phyloP scores from a whole-genome alignment of 2,888 invertebrate species.

The Eulithis prunata region DNA sequence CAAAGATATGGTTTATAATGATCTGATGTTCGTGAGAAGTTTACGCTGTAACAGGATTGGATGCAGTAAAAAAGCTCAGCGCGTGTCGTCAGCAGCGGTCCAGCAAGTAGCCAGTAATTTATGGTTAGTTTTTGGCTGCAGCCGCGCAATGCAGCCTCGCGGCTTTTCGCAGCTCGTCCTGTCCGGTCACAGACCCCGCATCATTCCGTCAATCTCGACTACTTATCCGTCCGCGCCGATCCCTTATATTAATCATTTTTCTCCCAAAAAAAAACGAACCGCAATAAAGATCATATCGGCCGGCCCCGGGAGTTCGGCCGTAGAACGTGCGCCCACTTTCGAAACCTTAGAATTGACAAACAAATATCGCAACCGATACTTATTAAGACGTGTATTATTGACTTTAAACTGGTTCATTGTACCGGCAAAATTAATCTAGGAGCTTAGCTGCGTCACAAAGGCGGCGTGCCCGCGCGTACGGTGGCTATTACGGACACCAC shows the following conservation, averaged over 20 bases:
- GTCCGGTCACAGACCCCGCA: constrained; percentile 80
- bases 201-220: constrained; percentile 80
- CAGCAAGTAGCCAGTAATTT: constrained; percentile 83
- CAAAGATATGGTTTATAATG: constrained; percentile 69
- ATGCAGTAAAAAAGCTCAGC: constrained; percentile 71
- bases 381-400: constrained; percentile 76
- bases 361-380: constrained; percentile 77
- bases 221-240: constrained; percentile 80
- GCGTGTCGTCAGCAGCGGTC: constrained; percentile 77
- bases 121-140: constrained; percentile 84
- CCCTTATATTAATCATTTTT: constrained; percentile 80
- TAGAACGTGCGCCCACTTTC: constrained; percentile 60
- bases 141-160: constrained; percentile 79
- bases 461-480: constrained; percentile 74
- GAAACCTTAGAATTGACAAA: constrained; percentile 75
- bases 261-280: constrained; percentile 65
- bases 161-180: constrained; percentile 69
- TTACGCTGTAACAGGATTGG: constrained; percentile 78
- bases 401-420: constrained; percentile 79
- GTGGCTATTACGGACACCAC: constrained; percentile 78
- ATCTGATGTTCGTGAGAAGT: constrained; percentile 79
- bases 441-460: constrained; percentile 81
- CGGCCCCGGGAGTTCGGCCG: constrained; percentile 58
- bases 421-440: constrained; percentile 80
- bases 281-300: constrained; percentile 77